Conservation (phyloP, 35 echinoderm and acorn worm genomes). For the Diadema setosum region DNA sequence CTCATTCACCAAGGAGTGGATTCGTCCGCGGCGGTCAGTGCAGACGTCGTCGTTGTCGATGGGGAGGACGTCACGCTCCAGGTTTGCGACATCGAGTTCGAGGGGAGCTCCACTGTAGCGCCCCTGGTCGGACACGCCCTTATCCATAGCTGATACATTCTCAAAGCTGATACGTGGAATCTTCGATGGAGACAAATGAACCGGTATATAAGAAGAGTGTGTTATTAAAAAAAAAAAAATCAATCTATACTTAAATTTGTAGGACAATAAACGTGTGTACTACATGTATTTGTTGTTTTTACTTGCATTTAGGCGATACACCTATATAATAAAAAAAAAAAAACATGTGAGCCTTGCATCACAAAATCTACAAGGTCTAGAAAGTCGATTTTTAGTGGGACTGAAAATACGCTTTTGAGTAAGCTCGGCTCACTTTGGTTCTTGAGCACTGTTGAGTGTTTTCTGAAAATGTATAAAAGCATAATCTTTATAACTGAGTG, state of each 20-base stretch:
- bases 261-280: no score
- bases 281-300: no score
- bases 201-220: background rate
- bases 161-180: conserved; percentile 59
- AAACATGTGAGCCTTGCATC: no score
- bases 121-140: background rate
- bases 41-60: background rate
- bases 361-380: no score
- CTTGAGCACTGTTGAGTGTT: no score
- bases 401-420: no score
- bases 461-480: no score
- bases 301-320: no score
- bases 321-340: no score
- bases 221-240: background rate
- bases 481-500: no score
- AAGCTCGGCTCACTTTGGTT: no score
- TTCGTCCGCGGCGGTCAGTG: background rate
- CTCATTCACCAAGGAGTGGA: background rate
- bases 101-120: background rate
- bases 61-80: background rate
- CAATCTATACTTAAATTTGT: background rate
- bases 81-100: background rate
- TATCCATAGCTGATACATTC: conserved; percentile 8
- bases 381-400: no score
- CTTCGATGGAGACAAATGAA: background rate